Base-by-base conservation (phyloP, 1,140 invertebrate genomes). In the Drosophila azteca region DNA sequence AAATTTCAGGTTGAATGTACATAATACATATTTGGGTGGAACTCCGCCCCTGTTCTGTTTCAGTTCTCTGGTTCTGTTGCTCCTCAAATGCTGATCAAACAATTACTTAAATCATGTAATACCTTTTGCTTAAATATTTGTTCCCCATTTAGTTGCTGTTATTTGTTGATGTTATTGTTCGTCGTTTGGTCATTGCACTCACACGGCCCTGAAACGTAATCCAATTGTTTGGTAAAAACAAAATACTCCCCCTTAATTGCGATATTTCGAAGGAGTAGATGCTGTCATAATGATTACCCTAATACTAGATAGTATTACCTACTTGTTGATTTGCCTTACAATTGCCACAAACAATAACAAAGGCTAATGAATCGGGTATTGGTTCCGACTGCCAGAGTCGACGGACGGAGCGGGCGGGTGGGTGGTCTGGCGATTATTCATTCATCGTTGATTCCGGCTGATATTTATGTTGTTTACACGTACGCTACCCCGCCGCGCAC, bases 121-220 rank as follows among this genome's bases (percentile, higher is more conserved):
- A 71, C 53, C 55, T 71, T 71, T 50, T 46, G 51, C 39, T 48
- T 41, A 71, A 71, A 71, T 71, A 71, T 71, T 71, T 71, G 49
- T 52, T 71, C 51, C 50, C 43, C 46, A 35, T 29, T 17, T 58
- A 73, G 68, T 26, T 4, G 24, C 5, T 26, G 5, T 5, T 26
- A 0, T 5, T 43, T 55, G 64, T 57, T 55, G 64, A 57, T 50
- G 49, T 43, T 57, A 51, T 39, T 49, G 66, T 58, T 69, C 9
- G 9, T 9, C 51, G 39, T 35, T 53, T 39, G 70, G 70, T 73
- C 58, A 73, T 55, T 73, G 69, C 68, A 73, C 70, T 73, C 49
- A 54, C 20, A 6, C n/a, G 26, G 29, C 50, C 67, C 68, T 72
- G 57, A 62, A 72, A 29, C 22, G 68, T 44, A 44, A 17, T 61